Percentiles rank a stretch among this genome's conserved stretches.
phyloP scores from a whole-genome alignment of 2,113 vertebrate genomes.

The Clarias batrachus region DNA sequence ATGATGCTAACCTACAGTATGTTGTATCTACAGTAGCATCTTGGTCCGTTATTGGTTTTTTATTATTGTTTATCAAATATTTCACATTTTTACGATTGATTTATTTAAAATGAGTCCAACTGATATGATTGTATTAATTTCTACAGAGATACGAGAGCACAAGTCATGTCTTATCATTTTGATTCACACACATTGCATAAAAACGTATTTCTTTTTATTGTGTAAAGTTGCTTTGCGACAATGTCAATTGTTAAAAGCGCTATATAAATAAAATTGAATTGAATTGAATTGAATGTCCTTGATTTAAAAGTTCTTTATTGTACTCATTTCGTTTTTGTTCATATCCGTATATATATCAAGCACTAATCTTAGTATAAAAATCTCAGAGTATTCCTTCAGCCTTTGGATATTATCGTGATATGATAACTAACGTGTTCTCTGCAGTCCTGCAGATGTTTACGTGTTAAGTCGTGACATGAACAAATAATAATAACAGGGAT shows the following conservation, averaged over 20 bases:
- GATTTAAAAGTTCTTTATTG: background rate
- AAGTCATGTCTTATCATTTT: no score
- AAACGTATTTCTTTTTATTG: no score
- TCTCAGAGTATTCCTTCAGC: background rate
- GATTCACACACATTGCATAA: no score
- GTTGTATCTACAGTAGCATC: no score
- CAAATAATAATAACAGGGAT: background rate
- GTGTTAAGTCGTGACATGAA: background rate
- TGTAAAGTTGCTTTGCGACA: no score
- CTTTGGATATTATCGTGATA: background rate
- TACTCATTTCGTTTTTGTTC: background rate
- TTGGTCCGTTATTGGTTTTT: background rate
- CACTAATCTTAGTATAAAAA: background rate
- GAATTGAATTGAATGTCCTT: no score
- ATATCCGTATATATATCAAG: background rate
- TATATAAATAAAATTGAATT: no score
- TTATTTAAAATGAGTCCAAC: background rate
- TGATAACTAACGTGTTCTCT: background rate
- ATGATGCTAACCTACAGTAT: no score
- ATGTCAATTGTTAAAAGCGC: no score
- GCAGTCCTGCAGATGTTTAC: background rate
- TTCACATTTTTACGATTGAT: background rate
- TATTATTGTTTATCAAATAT: background rate
- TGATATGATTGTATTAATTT: background rate
- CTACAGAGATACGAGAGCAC: no score